Percentiles rank a stretch among this genome's conserved stretches.
Evolutionary conservation across 2,888 invertebrate species (phyloP).

Genomic region (Tricholauxania praeusta): DNA sequence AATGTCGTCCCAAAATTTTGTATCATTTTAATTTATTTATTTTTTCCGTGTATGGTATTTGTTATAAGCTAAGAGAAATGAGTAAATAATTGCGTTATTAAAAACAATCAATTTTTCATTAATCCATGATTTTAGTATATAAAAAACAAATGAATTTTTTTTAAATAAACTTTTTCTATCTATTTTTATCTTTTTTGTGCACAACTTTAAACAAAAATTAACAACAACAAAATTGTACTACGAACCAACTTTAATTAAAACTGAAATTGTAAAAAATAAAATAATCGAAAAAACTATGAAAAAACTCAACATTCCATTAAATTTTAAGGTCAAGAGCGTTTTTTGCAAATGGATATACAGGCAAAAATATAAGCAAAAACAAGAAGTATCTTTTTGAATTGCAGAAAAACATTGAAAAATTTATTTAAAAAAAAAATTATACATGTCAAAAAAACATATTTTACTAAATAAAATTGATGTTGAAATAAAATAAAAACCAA

Average conservation of each 20-base stretch:
- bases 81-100: too few relatives aligned
- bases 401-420: neutral
- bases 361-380: slow-evolving; percentile 51
- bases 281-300: slow-evolving; percentile 41
- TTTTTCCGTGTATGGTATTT: too few relatives aligned
- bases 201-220: slow-evolving; percentile 22
- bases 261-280: slow-evolving; percentile 41
- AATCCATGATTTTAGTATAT: too few relatives aligned
- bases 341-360: slow-evolving; percentile 59
- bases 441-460: slow-evolving; percentile 14
- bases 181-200: slow-evolving; percentile 26
- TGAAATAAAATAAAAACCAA: slow-evolving; percentile 3
- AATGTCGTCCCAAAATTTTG: too few relatives aligned
- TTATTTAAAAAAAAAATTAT: too few relatives aligned
- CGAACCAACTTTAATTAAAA: slow-evolving; percentile 26
- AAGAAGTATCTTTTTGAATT: neutral
- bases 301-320: slow-evolving; percentile 47
- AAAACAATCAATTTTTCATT: too few relatives aligned
- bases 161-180: neutral
- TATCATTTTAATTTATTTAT: too few relatives aligned
- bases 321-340: slow-evolving; percentile 52
- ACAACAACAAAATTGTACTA: slow-evolving; percentile 29
- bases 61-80: too few relatives aligned
- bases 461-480: slow-evolving; percentile 29
- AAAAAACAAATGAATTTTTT: too few relatives aligned